A percentile compares a stretch with the other conserved stretches of the same genome.
phyloP scores from a whole-genome alignment of 2,888 invertebrate species.

The Torymus auratus region DNA sequence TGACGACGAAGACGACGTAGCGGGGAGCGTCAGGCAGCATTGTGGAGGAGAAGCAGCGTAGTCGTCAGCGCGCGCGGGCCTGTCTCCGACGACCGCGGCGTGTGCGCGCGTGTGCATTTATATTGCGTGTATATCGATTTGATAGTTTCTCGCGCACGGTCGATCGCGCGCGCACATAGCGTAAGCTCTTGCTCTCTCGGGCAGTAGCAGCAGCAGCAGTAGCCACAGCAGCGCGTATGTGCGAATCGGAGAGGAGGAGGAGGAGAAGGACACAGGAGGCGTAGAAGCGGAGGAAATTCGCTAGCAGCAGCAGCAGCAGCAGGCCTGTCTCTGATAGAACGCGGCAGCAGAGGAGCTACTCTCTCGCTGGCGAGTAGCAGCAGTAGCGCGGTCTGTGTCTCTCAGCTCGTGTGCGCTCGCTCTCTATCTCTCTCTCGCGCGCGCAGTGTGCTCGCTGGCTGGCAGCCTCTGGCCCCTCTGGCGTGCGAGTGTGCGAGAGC shows the following conservation, averaged over 20 bases:
- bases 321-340: slow-evolving; percentile 4
- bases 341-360: slow-evolving; percentile 1
- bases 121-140: slow-evolving; percentile 48
- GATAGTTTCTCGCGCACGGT: slow-evolving; percentile 44
- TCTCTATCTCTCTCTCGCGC: slow-evolving; percentile 11
- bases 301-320: background rate
- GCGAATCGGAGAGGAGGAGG: background rate
- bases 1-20: no score
- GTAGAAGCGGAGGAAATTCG: slow-evolving; percentile 9
- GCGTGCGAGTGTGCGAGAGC: slow-evolving; percentile 12
- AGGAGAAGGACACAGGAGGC: background rate
- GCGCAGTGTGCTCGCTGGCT: background rate
- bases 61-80: background rate
- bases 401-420: slow-evolving; percentile 15
- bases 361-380: background rate
- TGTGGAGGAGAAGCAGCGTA: no score
- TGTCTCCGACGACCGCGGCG: background rate
- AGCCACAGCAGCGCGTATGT: slow-evolving; percentile 3
- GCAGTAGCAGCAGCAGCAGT: slow-evolving; percentile 19
- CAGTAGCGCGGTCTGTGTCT: slow-evolving; percentile 15
- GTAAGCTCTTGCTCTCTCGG: background rate
- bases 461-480: slow-evolving; percentile 7
- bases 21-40: no score
- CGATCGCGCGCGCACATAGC: slow-evolving; percentile 32
- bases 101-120: slow-evolving; percentile 2